Percentiles rank a stretch among this genome's conserved stretches.
phyloP scores from a whole-genome alignment of 2,888 invertebrate species.

The Diplolepis rosae region DNA sequence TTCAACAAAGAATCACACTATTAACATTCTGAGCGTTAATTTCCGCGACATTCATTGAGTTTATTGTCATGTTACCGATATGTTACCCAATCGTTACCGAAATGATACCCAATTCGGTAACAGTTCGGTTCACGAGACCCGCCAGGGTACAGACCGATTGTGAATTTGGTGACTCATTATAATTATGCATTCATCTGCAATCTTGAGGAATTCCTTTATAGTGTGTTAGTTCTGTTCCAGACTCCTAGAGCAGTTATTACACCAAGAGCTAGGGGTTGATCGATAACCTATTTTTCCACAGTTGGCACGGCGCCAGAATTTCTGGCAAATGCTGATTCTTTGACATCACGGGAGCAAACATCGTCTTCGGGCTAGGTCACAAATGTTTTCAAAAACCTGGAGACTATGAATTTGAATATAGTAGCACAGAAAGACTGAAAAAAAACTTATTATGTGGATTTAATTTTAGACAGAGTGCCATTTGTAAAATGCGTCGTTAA shows the following conservation, averaged over 20 bases:
- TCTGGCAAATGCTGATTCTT: constrained; percentile 51
- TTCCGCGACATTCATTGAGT: too few species aligned
- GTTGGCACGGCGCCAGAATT: constrained; percentile 63
- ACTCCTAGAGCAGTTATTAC: not conserved
- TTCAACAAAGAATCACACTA: too few species aligned
- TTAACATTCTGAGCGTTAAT: too few species aligned
- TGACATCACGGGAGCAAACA: constrained; percentile 45
- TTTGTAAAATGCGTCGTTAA: too few species aligned
- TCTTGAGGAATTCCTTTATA: not conserved
- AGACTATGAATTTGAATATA: constrained; percentile 1
- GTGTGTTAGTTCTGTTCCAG: not conserved
- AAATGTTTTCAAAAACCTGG: constrained; percentile 50
- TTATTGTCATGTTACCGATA: too few species aligned
- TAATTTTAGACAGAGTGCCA: not conserved
- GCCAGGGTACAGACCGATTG: not conserved
- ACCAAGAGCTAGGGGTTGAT: constrained; percentile 52
- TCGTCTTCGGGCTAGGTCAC: constrained; percentile 49
- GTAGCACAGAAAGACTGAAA: not conserved
- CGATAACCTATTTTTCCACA: constrained; percentile 66
- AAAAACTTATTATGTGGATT: not conserved
- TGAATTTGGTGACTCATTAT: not conserved
- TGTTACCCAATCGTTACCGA: too few species aligned
- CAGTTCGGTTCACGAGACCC: too few species aligned
- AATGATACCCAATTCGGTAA: too few species aligned
- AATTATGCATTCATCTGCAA: not conserved